Percentiles rank a stretch among this genome's conserved stretches.
These are phyloP conservation scores for Clostera curtula DNA, from an alignment of 2,888 invertebrate species.

Conservation along the genomic window DNA sequence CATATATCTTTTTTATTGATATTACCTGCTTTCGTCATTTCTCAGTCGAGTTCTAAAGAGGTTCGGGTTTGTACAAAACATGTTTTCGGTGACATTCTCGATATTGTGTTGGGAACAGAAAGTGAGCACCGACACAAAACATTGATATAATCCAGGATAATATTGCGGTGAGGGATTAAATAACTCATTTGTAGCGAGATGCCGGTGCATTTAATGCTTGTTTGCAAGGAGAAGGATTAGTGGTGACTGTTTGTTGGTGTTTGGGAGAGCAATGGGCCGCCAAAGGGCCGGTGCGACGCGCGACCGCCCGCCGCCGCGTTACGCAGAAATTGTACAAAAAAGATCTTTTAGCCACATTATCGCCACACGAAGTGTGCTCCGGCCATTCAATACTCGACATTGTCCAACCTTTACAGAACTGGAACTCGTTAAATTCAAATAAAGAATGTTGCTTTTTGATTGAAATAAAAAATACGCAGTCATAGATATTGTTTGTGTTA, in stretches of 20 bases:
- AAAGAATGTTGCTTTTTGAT: slow-evolving; percentile 8
- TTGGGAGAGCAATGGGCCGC: slow-evolving; percentile 37
- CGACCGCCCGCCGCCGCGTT: slow-evolving; percentile 36
- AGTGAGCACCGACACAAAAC: slow-evolving; percentile 57
- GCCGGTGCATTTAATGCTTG: slow-evolving; percentile 54
- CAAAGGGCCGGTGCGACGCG: slow-evolving; percentile 25
- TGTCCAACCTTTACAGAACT: slow-evolving; percentile 25
- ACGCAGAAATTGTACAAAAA: slow-evolving; percentile 50
- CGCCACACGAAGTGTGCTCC: slow-evolving; percentile 23
- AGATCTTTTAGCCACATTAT: slow-evolving; percentile 32
- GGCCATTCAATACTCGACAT: slow-evolving; percentile 24
- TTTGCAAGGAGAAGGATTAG: slow-evolving; percentile 61
- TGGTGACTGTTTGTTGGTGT: slow-evolving; percentile 48
- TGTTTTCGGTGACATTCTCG: slow-evolving; percentile 21
- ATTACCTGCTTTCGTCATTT: slow-evolving; percentile 21
- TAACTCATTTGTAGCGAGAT: slow-evolving; percentile 58
- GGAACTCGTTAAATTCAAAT: slow-evolving; percentile 17
- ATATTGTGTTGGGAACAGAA: slow-evolving; percentile 40
- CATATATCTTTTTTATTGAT: slow-evolving; percentile 23
- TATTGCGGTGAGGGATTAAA: slow-evolving; percentile 56
- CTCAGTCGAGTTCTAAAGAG: slow-evolving; percentile 27
- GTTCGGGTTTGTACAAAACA: slow-evolving; percentile 24
- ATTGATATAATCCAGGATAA: slow-evolving; percentile 58
- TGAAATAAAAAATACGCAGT: not conserved
- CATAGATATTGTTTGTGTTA: too few relatives aligned